phyloP scores from a whole-genome alignment of 92 coral and sea anemone genomes.

The Ricordea florida region DNA sequence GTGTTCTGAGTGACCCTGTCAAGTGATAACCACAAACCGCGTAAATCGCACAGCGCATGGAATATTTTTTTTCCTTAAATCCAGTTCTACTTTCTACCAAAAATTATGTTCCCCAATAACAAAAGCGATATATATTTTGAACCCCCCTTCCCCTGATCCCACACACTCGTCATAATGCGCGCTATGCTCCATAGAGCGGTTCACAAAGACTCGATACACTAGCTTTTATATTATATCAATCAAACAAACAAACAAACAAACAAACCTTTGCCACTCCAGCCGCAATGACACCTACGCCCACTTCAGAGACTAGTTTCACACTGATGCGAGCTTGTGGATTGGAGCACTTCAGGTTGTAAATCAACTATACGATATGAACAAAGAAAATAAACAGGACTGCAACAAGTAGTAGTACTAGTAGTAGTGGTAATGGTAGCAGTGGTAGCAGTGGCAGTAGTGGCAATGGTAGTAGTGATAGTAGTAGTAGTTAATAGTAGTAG shows the following conservation, averaged over 20 bases:
- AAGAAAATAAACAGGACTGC: not conserved
- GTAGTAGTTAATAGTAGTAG: too few relatives aligned
- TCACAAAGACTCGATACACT: too few relatives aligned
- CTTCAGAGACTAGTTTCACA: slow-evolving; percentile 95
- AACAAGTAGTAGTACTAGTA: not conserved
- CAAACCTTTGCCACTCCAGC: slow-evolving; percentile 97
- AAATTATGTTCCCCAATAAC: too few relatives aligned
- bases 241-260: not conserved
- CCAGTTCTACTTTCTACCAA: not conserved
- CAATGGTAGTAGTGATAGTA: not conserved
- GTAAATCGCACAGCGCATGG: not conserved
- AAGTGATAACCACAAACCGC: not conserved
- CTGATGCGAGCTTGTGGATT: slow-evolving; percentile 89
- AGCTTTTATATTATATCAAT: too few relatives aligned
- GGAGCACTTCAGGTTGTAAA: slow-evolving; percentile 91
- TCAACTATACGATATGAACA: slow-evolving; percentile 71
- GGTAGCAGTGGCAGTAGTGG: not conserved
- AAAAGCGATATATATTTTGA: too few relatives aligned
- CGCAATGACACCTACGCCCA: slow-evolving; percentile 97
- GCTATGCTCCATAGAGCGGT: too few relatives aligned
- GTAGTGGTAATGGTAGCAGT: not conserved
- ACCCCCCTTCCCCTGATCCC: too few relatives aligned
- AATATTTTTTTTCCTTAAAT: not conserved
- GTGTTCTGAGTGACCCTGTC: slow-evolving; percentile 95
- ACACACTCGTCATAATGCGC: too few relatives aligned